Conservation (phyloP, 2,113 vertebrate genomes). For the Gnathonemus longibarbis region DNA sequence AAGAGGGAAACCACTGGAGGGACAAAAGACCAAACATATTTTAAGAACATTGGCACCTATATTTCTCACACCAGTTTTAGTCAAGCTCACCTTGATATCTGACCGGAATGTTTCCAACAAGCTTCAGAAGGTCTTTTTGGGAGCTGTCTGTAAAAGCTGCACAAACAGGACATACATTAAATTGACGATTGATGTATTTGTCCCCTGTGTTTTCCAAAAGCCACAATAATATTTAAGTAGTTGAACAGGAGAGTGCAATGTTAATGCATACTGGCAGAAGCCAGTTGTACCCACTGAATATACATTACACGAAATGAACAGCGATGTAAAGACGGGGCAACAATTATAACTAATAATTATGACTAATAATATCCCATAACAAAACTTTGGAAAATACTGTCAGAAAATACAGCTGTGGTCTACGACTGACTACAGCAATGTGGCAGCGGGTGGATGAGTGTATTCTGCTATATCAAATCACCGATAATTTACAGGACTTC, state of each 20-base stretch:
- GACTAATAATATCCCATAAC: not conserved
- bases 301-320: not conserved
- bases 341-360: too few species aligned
- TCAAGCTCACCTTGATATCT: slow-evolving; percentile 71
- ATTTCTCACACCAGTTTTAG: not conserved
- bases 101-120: slow-evolving; percentile 79
- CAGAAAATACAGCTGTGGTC: not conserved
- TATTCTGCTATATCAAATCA: not conserved
- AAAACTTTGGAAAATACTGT: not conserved
- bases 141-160: slow-evolving; percentile 82
- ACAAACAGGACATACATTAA: slow-evolving; percentile 29
- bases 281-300: not conserved
- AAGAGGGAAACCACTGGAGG: not conserved
- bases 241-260: not conserved
- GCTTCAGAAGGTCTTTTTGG: slow-evolving; percentile 85
- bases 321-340: not conserved
- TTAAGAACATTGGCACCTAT: not conserved
- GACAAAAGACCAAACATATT: not conserved
- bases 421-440: not conserved
- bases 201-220: not conserved
- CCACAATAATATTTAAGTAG: not conserved
- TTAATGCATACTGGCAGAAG: not conserved
- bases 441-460: not conserved
- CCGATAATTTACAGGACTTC: not conserved
- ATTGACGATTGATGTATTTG: not conserved